A percentile compares a stretch with the other conserved stretches of the same genome.
Conservation (phyloP, 37 sponge, comb jelly and placozoan species). For the Chondrosia reniformis region DNA sequence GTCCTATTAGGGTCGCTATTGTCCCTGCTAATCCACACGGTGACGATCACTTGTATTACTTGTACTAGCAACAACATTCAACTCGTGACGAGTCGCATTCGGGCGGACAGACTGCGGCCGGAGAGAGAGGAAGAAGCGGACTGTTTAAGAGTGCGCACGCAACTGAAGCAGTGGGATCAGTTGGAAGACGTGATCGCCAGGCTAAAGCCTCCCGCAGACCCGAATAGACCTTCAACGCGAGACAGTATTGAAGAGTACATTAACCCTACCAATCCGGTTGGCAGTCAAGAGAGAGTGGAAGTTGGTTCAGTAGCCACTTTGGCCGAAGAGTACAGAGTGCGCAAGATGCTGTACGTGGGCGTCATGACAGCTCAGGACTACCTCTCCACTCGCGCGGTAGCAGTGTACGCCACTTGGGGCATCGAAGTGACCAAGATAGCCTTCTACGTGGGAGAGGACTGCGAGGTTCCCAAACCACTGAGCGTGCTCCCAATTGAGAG, state of each 20-base stretch:
- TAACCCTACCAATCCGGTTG: constrained; percentile 4
- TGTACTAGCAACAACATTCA: background rate
- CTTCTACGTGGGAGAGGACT: constrained; percentile 62
- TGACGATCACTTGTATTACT: background rate
- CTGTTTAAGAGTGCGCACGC: background rate
- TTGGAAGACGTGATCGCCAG: background rate
- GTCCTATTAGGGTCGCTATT: constrained; percentile 1
- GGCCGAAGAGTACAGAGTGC: constrained; percentile 33
- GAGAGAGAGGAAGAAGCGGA: background rate
- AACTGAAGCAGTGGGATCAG: background rate
- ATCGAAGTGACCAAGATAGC: constrained; percentile 42
- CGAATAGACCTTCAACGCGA: background rate
- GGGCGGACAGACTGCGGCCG: background rate
- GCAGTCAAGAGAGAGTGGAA: background rate
- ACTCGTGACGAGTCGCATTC: background rate
- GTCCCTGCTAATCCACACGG: background rate
- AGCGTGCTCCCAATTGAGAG: constrained; percentile 45
- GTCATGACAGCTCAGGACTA: constrained; percentile 61
- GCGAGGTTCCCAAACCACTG: constrained; percentile 15
- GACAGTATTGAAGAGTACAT: constrained; percentile 6
- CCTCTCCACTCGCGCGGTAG: constrained; percentile 51
- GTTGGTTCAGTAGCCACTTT: constrained; percentile 17
- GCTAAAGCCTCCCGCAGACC: constrained; percentile 1
- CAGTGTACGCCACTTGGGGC: constrained; percentile 68
- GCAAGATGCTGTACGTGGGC: constrained; percentile 48